Evolutionary conservation across 2,113 vertebrate species (phyloP), one percentile per base, ranked within the genome.

Genomic region (Verasper variegatus): DNA sequence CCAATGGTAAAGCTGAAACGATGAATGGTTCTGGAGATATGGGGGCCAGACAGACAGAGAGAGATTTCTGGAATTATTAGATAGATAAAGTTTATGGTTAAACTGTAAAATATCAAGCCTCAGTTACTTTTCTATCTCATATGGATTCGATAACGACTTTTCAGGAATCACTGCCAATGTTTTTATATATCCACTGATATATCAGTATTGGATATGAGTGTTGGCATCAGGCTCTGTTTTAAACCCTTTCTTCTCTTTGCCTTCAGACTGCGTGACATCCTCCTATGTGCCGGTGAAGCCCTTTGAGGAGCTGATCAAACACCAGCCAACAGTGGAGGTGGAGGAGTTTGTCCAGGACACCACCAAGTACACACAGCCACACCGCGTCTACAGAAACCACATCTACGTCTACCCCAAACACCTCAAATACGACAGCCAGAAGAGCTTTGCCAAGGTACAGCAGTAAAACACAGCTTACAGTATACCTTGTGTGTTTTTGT

Each of bases 341-440:
- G 98, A 99, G 72, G 98, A 99, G 89, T 98, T 99, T 85, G 93
- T 97, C 60, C 96, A 96, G 61, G 96, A 97, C 82, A 95, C 95
- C 55, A 95, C 95, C 52, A 98, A 96, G 92, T 96, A 95, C 73
- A 96, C 96, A n/a, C 96, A 95, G 60, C 97, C 97, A 26, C 96
- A 97, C 66, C 94, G 95, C 71, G 96, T 95, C 17, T 99, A 99
- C 92, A 97, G 94, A 91, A 99, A 99, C 93, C 98, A 99, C 92
- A 95, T 99, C 90, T 99, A 99, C n/a, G 78, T 99, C 27, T 99
- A 99, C 78, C 98, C 98, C 37, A 97, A 94, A 85, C 98, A 99
- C 84, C 97, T 99, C 59, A 99, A 99, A 70, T 99, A 98, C 2
- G 98, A 99, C 80, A 96, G 96, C 85, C 98, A 99, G 93, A 99